A percentile compares a stretch with the other conserved stretches of the same genome.
phyloP scores from a whole-genome alignment of 1,140 invertebrate genomes.

The Phortica variegata region DNA sequence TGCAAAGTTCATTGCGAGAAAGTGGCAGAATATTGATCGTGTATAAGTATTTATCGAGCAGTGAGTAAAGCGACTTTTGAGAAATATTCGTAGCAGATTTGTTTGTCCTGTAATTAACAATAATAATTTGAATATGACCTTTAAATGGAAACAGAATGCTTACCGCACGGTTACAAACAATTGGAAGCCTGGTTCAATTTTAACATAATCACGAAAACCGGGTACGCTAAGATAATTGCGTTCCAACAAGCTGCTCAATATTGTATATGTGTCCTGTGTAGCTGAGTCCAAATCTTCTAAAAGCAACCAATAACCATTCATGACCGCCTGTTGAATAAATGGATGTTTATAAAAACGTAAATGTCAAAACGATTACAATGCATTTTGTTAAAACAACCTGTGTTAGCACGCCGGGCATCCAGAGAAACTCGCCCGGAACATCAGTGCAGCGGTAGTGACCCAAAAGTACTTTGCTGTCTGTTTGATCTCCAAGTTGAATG shows the following conservation, averaged over 20 bases:
- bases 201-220: conserved; percentile 79
- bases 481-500: conserved; percentile 95
- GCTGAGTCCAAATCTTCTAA: conserved; percentile 96
- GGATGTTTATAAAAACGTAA: neutral
- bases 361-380: conserved; percentile 6
- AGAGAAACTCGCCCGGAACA: conserved; percentile 94
- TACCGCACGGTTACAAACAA: conserved; percentile 88
- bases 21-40: conserved; percentile 81
- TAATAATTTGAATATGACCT: conserved; percentile 10
- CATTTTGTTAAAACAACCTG: conserved; percentile 60
- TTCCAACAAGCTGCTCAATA: conserved; percentile 84
- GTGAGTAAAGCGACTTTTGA: conserved; percentile 65
- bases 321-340: conserved; percentile 69
- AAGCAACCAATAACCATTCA: conserved; percentile 86
- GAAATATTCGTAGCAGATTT: conserved; percentile 53
- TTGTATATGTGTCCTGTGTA: conserved; percentile 86
- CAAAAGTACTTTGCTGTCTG: conserved; percentile 93
- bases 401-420: conserved; percentile 89
- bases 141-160: conserved; percentile 10
- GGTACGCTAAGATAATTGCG: conserved; percentile 79
- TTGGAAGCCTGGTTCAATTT: conserved; percentile 81
- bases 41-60: conserved; percentile 81
- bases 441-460: conserved; percentile 96
- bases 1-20: conserved; percentile 70
- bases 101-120: conserved; percentile 60